These are phyloP conservation scores for Nebria brevicollis DNA, from an alignment of 2,888 invertebrate species.

Conservation along the genomic window DNA sequence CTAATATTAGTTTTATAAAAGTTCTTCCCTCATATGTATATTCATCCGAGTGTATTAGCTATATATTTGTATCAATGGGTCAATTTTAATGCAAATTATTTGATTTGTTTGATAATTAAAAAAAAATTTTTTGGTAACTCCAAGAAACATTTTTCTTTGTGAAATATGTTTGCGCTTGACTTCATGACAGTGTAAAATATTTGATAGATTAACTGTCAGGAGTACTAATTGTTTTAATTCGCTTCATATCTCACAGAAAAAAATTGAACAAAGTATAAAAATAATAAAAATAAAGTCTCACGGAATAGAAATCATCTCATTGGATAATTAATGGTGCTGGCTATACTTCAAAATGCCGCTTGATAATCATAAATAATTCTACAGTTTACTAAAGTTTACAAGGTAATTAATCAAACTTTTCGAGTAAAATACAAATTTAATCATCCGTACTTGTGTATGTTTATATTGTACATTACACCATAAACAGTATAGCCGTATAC, in stretches of 20 bases:
- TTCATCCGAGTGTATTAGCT: not conserved
- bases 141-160: not conserved
- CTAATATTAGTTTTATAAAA: not conserved
- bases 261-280: not conserved
- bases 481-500: not conserved
- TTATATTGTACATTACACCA: not conserved
- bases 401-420: slow-evolving; percentile 30
- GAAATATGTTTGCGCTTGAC: not conserved
- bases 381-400: slow-evolving; percentile 17
- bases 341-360: slow-evolving; percentile 12
- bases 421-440: slow-evolving; percentile 32
- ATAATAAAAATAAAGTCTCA: slow-evolving; percentile 10
- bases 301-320: slow-evolving; percentile 9
- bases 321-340: slow-evolving; percentile 15
- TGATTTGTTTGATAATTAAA: not conserved
- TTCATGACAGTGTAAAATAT: not conserved
- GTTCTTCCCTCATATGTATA: not conserved
- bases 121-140: not conserved
- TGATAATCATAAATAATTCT: slow-evolving; percentile 15
- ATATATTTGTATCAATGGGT: too few relatives aligned
- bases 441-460: slow-evolving; percentile 11
- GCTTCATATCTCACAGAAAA: not conserved
- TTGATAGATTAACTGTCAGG: not conserved
- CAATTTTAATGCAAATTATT: too few relatives aligned
- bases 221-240: not conserved